A percentile compares a stretch with the other conserved stretches of the same genome.
These are phyloP conservation scores for Acleris cristana DNA, from an alignment of 2,888 invertebrate species.

Conservation along the genomic window DNA sequence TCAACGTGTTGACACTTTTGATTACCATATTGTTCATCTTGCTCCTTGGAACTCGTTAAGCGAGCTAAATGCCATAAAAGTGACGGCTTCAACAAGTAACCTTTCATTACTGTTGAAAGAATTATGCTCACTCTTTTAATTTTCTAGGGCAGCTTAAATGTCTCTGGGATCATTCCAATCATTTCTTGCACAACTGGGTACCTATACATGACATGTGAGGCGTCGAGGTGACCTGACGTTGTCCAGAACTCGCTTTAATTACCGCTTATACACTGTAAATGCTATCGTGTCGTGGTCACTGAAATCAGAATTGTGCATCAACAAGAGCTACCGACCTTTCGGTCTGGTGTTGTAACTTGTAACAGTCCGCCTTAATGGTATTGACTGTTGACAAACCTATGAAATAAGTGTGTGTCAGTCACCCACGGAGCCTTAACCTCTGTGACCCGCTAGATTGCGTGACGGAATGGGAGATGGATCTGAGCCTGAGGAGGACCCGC, in stretches of 20 bases:
- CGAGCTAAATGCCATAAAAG: conserved; percentile 3
- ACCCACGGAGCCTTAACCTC: conserved; percentile 23
- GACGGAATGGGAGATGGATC: conserved; percentile 25
- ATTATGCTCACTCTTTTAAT: conserved; percentile 17
- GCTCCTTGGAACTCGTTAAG: not conserved
- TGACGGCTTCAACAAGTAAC: conserved; percentile 16
- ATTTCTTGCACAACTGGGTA: conserved; percentile 44
- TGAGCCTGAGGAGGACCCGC: conserved; percentile 27
- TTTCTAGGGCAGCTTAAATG: conserved; percentile 39
- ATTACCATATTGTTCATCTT: conserved; percentile 10
- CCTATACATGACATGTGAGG: conserved; percentile 42
- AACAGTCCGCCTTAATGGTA: conserved; percentile 21
- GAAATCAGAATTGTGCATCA: conserved; percentile 15
- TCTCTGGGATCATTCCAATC: conserved; percentile 50
- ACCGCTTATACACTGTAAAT: conserved; percentile 56
- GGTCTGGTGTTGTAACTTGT: conserved; percentile 21
- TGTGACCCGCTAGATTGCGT: conserved; percentile 34
- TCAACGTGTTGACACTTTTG: not conserved
- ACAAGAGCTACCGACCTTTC: conserved; percentile 30
- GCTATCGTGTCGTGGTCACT: conserved; percentile 23
- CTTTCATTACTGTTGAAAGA: conserved; percentile 15
- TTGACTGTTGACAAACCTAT: conserved; percentile 34
- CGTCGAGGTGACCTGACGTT: conserved; percentile 48
- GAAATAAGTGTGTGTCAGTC: conserved; percentile 24
- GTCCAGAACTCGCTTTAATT: conserved; percentile 60